Base-by-base conservation (phyloP, 2,113 vertebrate species). In the Zosterops pallidus region DNA sequence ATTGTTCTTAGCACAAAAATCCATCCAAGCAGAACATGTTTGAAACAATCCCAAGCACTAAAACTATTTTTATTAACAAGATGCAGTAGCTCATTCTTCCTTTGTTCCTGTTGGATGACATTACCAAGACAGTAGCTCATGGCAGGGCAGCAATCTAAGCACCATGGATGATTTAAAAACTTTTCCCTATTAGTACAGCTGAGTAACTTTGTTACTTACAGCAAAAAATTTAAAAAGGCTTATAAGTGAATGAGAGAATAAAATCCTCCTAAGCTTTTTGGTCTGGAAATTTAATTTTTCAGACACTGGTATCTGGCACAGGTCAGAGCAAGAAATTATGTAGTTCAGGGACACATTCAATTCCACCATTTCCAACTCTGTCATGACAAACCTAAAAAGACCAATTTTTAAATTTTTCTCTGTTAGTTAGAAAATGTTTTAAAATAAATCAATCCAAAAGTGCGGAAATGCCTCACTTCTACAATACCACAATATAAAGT, bases 61-160 rank as follows among this genome's bases (percentile, higher is more conserved):
- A 42, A 78, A 90, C 70, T 91, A 59, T 90, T 96, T 93, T 82
- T 57, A 87, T 70, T 83, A 91, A 70, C 9, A 68, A 86, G 37
- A 33, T 56, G 39, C 15, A 41, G 65, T 53, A 90, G 64, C 41
- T 85, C 17, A 41, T 93, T 97, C 78, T 77, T 92, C 79, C 44
- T 35, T 21, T 39, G 29, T 80, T 56, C 42, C 71, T 92, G 52
- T 37, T 92, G 68, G 81, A 89, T 94, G 92, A 49, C 59, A 63
- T 86, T 50, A 74, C 59, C 78, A 71, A 92, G 85, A 82, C 91
- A 91, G 89, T 42, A 95, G 49, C 70, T 94, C 12, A 2, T 49
- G 50, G 71, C 49, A 83, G 82, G 63, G 82, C 75, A 94, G 60
- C 39, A 88, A 77, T 41, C 49, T 92, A 81, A 94, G 79, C 19